Conservation (phyloP, 1,140 invertebrate genomes). For the Anastrepha ludens region DNA sequence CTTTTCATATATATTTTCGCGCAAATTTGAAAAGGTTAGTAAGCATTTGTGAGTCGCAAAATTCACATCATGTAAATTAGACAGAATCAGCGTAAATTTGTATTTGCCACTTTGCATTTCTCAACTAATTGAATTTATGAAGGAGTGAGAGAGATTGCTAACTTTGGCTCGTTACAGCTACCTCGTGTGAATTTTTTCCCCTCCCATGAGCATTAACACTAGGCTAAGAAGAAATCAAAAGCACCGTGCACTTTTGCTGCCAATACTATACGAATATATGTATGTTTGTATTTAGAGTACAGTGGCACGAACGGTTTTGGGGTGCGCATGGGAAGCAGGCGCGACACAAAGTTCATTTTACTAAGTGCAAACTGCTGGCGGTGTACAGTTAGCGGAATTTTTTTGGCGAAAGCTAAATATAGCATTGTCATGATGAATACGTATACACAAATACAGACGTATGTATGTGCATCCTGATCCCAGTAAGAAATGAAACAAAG, state of each 20-base stretch:
- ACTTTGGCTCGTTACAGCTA: not conserved
- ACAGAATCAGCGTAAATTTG: constrained; percentile 23
- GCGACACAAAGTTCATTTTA: constrained; percentile 21
- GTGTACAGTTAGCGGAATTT: constrained; percentile 11
- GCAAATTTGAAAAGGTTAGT: constrained; percentile 2
- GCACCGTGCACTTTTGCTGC: not conserved
- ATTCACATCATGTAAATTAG: not conserved
- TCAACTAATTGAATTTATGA: constrained; percentile 14
- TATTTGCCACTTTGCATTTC: not conserved
- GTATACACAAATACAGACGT: not conserved
- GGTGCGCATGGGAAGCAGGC: not conserved
- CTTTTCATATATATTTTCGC: too few species aligned
- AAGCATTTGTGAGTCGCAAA: not conserved
- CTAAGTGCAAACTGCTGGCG: constrained; percentile 13
- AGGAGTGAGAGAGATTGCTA: too few species aligned
- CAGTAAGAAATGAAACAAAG: too few species aligned
- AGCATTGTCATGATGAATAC: not conserved
- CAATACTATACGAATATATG: not conserved
- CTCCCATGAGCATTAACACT: not conserved
- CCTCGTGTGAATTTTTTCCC: constrained; percentile 8
- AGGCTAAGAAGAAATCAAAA: constrained; percentile 1
- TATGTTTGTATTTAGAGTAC: not conserved
- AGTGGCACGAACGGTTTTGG: not conserved
- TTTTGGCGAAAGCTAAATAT: constrained; percentile 43
- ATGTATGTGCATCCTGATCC: not conserved